Percentiles rank a stretch among this genome's conserved stretches.
These are phyloP conservation scores for Calephelis nemesis DNA, from an alignment of 1,140 invertebrate species.

Conservation along the genomic window DNA sequence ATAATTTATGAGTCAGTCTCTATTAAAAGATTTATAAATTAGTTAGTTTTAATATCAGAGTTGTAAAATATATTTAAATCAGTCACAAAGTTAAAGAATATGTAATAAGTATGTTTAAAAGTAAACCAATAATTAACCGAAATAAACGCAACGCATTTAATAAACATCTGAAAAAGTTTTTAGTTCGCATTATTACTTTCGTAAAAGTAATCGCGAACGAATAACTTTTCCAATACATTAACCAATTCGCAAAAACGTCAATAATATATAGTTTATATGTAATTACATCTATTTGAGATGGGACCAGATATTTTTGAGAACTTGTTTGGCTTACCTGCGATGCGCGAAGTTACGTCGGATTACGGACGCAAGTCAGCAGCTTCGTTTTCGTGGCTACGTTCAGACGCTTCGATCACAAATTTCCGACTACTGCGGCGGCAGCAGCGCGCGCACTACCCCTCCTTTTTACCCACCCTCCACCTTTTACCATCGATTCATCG, in stretches of 20 bases:
- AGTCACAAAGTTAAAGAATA: no score
- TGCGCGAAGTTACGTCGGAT: not conserved
- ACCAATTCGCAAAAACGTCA: not conserved
- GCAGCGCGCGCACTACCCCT: slow-evolving; percentile 28
- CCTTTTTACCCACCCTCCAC: slow-evolving; percentile 20
- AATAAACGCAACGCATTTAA: not conserved
- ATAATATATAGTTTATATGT: not conserved
- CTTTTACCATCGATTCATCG: slow-evolving; percentile 35
- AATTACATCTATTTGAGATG: not conserved
- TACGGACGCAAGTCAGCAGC: not conserved
- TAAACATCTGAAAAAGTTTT: not conserved
- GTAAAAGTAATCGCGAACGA: not conserved
- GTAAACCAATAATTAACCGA: no score
- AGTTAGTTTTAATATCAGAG: no score
- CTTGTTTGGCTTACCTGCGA: not conserved
- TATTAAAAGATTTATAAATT: no score
- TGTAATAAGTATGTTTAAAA: no score
- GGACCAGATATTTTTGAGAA: not conserved
- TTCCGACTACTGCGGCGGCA: slow-evolving; percentile 20
- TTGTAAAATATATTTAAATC: no score
- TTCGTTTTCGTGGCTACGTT: not conserved
- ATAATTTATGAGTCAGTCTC: no score
- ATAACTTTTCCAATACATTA: not conserved
- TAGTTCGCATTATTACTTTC: not conserved
- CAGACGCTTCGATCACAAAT: no score